Evolutionary conservation across 2,113 vertebrate genomes (phyloP).

Genomic region (Nannospalax galili): DNA sequence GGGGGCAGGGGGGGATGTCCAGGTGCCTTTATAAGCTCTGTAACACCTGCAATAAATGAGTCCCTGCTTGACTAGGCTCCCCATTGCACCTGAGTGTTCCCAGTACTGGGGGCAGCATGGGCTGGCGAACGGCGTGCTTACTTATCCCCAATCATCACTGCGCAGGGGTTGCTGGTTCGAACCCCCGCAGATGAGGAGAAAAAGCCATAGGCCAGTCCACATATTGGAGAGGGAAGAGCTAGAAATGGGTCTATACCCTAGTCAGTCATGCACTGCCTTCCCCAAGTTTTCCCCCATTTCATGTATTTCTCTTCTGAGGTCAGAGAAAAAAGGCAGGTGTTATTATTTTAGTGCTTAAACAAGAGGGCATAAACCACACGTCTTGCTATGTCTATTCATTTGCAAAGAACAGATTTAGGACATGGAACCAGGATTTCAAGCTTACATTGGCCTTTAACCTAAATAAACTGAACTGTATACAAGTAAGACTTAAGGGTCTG

Average conservation of each 20-base stretch:
- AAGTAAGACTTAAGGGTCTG: conserved; percentile 14
- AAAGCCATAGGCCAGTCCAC: background rate
- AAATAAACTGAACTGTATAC: background rate
- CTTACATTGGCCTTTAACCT: background rate
- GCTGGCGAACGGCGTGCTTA: no score
- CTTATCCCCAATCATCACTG: no score
- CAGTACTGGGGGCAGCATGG: no score
- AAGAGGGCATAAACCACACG: background rate
- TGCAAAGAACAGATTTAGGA: background rate
- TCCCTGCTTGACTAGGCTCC: no score
- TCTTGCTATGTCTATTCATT: background rate
- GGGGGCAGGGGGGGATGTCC: no score
- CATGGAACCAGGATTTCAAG: background rate
- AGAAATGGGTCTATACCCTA: background rate
- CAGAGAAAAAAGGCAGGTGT: background rate
- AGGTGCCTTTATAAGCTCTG: no score
- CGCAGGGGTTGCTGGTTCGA: no score
- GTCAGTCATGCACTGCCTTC: background rate
- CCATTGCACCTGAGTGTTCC: no score
- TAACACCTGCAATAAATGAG: no score
- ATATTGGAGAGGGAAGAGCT: background rate
- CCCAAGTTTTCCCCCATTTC: background rate
- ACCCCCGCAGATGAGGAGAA: no score
- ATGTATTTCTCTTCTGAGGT: background rate
- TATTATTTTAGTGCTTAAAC: background rate